Percentiles rank a stretch among this genome's conserved stretches.
Evolutionary conservation across 2,113 vertebrate genomes (phyloP).

Genomic region (Aldabrachelys gigantea): DNA sequence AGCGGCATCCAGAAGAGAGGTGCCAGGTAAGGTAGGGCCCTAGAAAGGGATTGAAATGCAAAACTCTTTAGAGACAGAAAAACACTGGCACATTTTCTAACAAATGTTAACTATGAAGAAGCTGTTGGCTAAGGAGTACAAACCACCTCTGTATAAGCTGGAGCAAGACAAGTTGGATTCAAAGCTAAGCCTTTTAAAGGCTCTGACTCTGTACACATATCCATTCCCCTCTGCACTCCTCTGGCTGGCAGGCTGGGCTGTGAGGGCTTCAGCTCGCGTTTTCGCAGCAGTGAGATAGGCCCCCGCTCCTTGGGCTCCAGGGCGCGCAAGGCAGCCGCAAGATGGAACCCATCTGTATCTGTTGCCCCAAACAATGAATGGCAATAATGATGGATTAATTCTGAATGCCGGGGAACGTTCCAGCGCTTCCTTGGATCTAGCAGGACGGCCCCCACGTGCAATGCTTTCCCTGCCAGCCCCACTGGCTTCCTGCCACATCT

Average conservation of each 20-base stretch:
- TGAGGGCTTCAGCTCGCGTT: fast-evolving
- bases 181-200: neutral
- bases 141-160: neutral
- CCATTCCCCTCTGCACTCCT: neutral
- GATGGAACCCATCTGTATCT: neutral
- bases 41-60: neutral
- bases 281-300: neutral
- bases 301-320: fast-evolving
- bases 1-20: neutral
- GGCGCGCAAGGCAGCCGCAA: fast-evolving
- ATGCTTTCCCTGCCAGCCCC: neutral
- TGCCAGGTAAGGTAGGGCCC: neutral
- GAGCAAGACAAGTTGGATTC: neutral
- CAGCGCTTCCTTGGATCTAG: neutral
- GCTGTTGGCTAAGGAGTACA: fast-evolving
- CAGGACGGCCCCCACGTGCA: neutral
- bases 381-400: neutral
- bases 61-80: neutral
- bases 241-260: neutral
- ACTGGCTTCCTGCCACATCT: neutral
- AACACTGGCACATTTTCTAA: neutral
- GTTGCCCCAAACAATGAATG: neutral
- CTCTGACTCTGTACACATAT: neutral
- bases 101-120: neutral
- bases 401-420: neutral